Conservation (phyloP, 2,113 vertebrate species). For the Albula glossodonta region DNA sequence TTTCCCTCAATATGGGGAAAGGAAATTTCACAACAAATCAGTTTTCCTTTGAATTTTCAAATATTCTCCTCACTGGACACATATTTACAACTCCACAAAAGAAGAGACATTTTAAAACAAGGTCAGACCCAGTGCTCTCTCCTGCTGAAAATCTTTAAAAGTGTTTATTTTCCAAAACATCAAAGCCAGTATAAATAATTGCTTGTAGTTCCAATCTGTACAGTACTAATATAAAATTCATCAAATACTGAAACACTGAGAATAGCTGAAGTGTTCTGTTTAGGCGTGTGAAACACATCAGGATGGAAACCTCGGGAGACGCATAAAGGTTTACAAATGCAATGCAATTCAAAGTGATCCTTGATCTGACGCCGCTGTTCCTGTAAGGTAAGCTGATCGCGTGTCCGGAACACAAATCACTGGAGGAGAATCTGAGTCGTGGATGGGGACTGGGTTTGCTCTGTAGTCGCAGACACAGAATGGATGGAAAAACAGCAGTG, state of each 20-base stretch:
- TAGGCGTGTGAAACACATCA: slow-evolving; percentile 3
- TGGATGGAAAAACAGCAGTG: not conserved
- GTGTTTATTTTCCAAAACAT: slow-evolving; percentile 26
- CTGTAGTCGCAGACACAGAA: not conserved
- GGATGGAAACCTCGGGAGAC: slow-evolving; percentile 16
- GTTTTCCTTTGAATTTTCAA: slow-evolving; percentile 56
- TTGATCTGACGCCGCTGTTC: not conserved
- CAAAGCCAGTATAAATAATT: slow-evolving; percentile 40
- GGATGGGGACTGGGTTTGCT: not conserved
- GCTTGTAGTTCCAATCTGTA: slow-evolving; percentile 31
- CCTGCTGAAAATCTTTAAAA: slow-evolving; percentile 48
- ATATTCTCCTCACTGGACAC: slow-evolving; percentile 64
- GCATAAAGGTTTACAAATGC: slow-evolving; percentile 17
- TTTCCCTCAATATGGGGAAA: slow-evolving; percentile 80
- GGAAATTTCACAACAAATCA: slow-evolving; percentile 62
- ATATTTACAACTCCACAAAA: slow-evolving; percentile 68
- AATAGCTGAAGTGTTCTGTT: slow-evolving; percentile 23
- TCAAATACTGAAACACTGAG: slow-evolving; percentile 27
- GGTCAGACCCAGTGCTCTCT: slow-evolving; percentile 61
- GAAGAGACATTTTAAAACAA: slow-evolving; percentile 35
- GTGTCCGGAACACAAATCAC: not conserved
- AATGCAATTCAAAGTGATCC: not conserved
- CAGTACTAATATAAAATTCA: slow-evolving; percentile 9
- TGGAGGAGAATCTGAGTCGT: not conserved
- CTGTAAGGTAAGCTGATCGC: not conserved